Percentiles rank a stretch among this genome's conserved stretches.
Conservation (phyloP, 2,113 vertebrate genomes). For the Phaetusa simplex region DNA sequence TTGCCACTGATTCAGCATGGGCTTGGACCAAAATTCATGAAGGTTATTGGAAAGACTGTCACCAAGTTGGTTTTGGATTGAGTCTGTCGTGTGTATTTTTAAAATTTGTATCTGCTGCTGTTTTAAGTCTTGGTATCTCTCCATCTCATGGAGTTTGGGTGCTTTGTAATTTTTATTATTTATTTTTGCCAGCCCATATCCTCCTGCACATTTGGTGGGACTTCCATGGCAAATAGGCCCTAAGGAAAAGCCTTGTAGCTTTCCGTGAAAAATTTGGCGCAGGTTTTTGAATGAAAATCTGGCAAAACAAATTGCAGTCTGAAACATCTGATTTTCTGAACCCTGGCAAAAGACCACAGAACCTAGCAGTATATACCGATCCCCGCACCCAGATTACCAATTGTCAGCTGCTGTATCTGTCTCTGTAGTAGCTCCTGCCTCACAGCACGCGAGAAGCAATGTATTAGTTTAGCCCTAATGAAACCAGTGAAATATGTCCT, state of each 20-base stretch:
- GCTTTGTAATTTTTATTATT: background rate
- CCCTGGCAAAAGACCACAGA: background rate
- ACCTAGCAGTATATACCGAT: background rate
- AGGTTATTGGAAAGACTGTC: background rate
- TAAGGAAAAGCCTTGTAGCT: background rate
- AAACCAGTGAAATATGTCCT: background rate
- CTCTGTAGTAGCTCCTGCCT: background rate
- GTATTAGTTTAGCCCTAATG: slow-evolving; percentile 18
- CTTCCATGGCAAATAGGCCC: background rate
- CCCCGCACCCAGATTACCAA: background rate
- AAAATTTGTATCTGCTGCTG: background rate
- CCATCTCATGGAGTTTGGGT: background rate
- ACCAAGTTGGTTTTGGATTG: background rate
- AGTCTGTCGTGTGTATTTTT: background rate
- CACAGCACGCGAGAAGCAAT: background rate
- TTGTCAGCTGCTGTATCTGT: background rate
- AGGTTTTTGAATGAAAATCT: background rate
- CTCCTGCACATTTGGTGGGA: background rate
- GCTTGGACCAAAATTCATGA: background rate
- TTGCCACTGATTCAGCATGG: background rate
- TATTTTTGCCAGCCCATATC: background rate
- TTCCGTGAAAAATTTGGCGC: background rate
- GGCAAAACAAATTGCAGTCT: background rate
- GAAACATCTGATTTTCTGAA: background rate
- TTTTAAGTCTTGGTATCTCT: background rate